Evolutionary conservation across 2,797 vertebrate genomes (phyloP).

Genomic region (Tapirus indicus): DNA sequence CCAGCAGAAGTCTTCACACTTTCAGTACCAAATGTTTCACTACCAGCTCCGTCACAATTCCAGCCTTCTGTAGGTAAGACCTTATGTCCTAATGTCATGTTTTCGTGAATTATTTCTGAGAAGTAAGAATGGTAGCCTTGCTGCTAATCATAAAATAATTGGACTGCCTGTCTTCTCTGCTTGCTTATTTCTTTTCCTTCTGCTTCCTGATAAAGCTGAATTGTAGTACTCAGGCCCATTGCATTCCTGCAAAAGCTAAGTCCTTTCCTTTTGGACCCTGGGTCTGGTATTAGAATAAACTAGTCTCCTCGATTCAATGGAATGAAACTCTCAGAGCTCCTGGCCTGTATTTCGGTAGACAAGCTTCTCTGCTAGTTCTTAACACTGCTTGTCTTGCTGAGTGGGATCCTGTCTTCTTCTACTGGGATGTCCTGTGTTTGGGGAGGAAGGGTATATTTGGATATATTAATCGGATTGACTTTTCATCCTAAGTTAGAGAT

Average conservation of each 20-base stretch:
- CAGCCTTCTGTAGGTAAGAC: slow-evolving; percentile 90
- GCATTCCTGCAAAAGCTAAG: not conserved
- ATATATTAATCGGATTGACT: not conserved
- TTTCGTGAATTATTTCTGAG: not conserved
- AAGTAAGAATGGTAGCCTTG: not conserved
- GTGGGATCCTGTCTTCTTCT: not conserved
- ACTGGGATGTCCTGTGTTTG: not conserved
- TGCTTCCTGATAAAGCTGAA: not conserved
- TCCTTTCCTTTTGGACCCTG: not conserved
- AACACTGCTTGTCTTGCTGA: not conserved
- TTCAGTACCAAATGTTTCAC: slow-evolving; percentile 93
- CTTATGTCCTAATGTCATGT: not conserved
- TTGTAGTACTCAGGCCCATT: not conserved
- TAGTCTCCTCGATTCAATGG: not conserved
- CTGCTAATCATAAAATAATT: not conserved
- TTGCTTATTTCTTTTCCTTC: not conserved
- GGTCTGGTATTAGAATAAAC: not conserved
- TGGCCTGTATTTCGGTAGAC: not conserved
- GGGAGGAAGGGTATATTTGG: not conserved
- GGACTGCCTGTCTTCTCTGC: not conserved
- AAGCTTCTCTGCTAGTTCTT: not conserved
- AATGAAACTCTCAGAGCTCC: not conserved
- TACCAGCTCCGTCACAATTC: slow-evolving; percentile 95
- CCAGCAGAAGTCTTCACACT: slow-evolving; percentile 98
- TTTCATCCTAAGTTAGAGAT: not conserved